Evolutionary conservation across 2,888 invertebrate species (phyloP).

Genomic region (Pogonocherus hispidulus): DNA sequence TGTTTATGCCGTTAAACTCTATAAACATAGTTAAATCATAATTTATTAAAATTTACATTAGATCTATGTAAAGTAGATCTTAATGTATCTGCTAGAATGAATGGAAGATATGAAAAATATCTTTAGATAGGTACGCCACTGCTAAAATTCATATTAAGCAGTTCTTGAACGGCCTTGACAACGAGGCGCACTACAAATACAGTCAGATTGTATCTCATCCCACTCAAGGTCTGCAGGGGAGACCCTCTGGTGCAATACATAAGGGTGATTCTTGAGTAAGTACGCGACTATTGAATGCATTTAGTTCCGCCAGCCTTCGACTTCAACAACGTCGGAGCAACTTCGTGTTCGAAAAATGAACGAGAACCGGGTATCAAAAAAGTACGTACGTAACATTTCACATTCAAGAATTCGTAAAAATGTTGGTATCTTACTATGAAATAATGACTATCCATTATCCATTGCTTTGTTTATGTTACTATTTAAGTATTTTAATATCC

Average conservation of each 20-base stretch:
- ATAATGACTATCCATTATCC: too few relatives aligned
- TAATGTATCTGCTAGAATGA: too few relatives aligned
- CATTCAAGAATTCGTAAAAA: too few relatives aligned
- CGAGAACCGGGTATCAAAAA: not conserved
- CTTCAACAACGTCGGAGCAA: conserved; percentile 12
- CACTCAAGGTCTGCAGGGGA: conserved; percentile 57
- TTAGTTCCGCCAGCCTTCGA: conserved; percentile 55
- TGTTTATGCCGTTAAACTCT: too few relatives aligned
- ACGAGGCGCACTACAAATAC: conserved; percentile 59
- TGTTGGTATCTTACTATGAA: too few relatives aligned
- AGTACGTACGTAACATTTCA: too few relatives aligned
- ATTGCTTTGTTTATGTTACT: too few relatives aligned
- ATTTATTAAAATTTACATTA: too few relatives aligned
- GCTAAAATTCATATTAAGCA: conserved; percentile 48
- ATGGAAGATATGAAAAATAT: not conserved
- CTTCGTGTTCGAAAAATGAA: conserved; percentile 20
- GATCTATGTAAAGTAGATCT: too few relatives aligned
- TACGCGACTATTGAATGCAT: conserved; percentile 46
- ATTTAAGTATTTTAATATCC: too few relatives aligned
- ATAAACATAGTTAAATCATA: too few relatives aligned
- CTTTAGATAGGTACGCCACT: conserved; percentile 31
- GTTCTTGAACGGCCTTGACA: conserved; percentile 53
- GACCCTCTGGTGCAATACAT: conserved; percentile 41
- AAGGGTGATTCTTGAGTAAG: conserved; percentile 50
- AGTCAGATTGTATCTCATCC: conserved; percentile 60